Evolutionary conservation across 2,888 invertebrate genomes (phyloP), one percentile per base, ranked within the genome.

Genomic region (Andricus quercusramuli): DNA sequence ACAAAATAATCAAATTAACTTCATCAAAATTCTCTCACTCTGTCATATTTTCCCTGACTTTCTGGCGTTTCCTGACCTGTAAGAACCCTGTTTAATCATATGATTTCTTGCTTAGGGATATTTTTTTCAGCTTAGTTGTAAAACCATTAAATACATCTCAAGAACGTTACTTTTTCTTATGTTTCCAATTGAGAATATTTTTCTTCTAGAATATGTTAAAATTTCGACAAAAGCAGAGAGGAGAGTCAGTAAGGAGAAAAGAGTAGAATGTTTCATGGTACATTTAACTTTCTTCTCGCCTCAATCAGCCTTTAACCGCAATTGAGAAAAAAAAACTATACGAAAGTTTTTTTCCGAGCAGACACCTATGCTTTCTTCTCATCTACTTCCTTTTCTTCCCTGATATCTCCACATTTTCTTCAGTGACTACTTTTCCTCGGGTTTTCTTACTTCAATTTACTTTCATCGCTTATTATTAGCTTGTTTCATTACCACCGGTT

Each of bases 401-500:
- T 80, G 83, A 64, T 79, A 79, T 68, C 25, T 47, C 8, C 25
- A 47, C 76, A 83, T 83, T 29, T 37, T 65, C 37, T 86, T 82
- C 6, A 77, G 79, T 78, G 81, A 81, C 41, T 86, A 81, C n/a
- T 59, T 44, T 37, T 84, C 64, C 65, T 83, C 82, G 44, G 77
- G 80, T 78, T 82, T 84, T 62, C 83, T 78, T 32, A 25, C 37
- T 62, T 59, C 51, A 79, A 65, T 44, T 22, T 47, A 37, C 68
- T 37, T 70, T 47, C n/a, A 37, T 44, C 44, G 37, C 78, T 67
- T 25, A 70, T 22, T 70, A 8, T 37, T 37, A 37, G 37, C 37
- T 70, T 70, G 44, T 70, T 62, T 41, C 22, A 70, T 62, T 56
- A 15, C 47, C 78, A 77, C 68, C 22, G 17, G 47, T 59, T 29